Conservation (phyloP, 1,140 invertebrate genomes). For the Grapholita molesta region DNA sequence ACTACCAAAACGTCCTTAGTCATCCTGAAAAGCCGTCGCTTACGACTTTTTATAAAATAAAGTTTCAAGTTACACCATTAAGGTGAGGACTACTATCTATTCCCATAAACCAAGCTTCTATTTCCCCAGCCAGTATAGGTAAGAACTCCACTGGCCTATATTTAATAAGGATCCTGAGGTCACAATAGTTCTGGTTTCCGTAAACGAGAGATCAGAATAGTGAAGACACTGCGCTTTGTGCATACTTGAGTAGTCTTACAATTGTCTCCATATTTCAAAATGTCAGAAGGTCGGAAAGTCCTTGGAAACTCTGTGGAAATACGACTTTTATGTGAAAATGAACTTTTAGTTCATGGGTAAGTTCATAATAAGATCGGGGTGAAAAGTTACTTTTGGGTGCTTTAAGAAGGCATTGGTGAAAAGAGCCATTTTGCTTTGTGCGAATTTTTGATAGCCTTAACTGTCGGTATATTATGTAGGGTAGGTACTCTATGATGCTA, state of each 20-base stretch:
- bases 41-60: neutral
- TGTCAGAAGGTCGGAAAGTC: neutral
- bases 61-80: neutral
- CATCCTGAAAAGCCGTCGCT: neutral
- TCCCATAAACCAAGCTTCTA: neutral
- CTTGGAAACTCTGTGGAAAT: neutral
- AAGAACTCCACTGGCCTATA: neutral
- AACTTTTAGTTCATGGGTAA: neutral
- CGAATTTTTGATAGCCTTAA: neutral
- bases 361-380: neutral
- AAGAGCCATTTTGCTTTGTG: neutral
- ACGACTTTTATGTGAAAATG: neutral
- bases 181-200: neutral
- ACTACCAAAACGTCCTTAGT: neutral
- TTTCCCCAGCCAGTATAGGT: neutral
- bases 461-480: no score
- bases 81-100: neutral
- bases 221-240: neutral
- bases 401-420: neutral
- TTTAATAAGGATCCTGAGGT: neutral
- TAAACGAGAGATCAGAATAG: no score
- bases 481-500: no score
- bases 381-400: neutral
- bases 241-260: conserved; percentile 1
- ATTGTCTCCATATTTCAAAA: neutral